Percentiles rank a stretch among this genome's conserved stretches.
phyloP scores from a whole-genome alignment of 2,797 vertebrate species.

The Falco rusticolus region DNA sequence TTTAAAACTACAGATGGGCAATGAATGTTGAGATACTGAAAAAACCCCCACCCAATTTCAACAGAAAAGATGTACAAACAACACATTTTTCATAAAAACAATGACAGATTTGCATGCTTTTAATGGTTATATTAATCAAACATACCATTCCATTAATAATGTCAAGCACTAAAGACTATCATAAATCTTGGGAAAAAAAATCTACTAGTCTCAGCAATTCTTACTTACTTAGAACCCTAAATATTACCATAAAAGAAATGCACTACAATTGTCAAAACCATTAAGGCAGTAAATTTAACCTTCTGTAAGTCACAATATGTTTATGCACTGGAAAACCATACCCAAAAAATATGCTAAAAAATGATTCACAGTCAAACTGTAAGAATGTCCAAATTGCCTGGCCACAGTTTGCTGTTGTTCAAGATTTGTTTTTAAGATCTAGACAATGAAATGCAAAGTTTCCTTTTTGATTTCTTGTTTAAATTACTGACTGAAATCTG shows the following conservation, averaged over 20 bases:
- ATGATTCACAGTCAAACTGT: neutral
- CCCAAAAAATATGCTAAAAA: neutral
- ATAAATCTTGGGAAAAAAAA: slow-evolving; percentile 48
- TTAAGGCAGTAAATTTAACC: neutral
- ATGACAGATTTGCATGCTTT: slow-evolving; percentile 40
- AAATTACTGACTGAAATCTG: neutral
- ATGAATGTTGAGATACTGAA: slow-evolving; percentile 31
- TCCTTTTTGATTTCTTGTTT: neutral
- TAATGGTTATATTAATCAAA: slow-evolving; percentile 60
- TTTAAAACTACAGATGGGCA: slow-evolving; percentile 66
- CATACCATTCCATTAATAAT: slow-evolving; percentile 28
- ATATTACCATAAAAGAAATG: neutral
- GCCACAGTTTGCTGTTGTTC: neutral
- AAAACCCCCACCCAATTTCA: neutral
- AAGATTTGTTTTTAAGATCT: neutral
- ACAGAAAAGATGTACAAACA: slow-evolving; percentile 42
- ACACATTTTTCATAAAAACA: slow-evolving; percentile 50
- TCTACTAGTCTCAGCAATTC: slow-evolving; percentile 28
- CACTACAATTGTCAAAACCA: neutral
- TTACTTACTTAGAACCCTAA: neutral
- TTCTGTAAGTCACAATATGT: neutral
- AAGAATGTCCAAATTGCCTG: neutral
- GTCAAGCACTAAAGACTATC: neutral
- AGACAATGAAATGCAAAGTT: neutral
- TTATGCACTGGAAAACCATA: neutral